Evolutionary conservation across 2,888 invertebrate genomes (phyloP).

Genomic region (Timandra comae): DNA sequence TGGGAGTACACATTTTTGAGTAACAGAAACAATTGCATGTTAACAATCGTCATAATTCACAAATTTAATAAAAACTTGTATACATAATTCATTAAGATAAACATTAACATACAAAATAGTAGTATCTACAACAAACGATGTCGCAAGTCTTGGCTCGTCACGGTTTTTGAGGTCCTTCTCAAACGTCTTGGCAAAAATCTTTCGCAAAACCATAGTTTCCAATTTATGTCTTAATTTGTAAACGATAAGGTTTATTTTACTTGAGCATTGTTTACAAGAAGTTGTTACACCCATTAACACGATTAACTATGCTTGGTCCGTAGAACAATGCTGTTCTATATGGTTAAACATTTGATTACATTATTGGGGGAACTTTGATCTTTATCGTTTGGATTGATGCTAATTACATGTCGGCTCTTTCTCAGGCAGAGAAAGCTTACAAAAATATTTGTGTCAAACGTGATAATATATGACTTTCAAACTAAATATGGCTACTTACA

Average conservation of each 20-base stretch:
- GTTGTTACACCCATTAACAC: constrained; percentile 48
- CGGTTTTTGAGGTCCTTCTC: constrained; percentile 52
- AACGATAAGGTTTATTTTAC: constrained; percentile 24
- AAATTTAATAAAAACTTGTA: too few relatives aligned
- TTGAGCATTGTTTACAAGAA: constrained; percentile 9
- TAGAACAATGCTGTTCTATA: constrained; percentile 37
- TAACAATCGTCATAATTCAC: too few relatives aligned
- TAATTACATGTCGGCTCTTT: not conserved
- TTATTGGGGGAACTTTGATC: constrained; percentile 24
- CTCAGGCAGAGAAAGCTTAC: not conserved
- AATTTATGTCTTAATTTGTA: constrained; percentile 28
- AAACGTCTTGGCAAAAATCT: constrained; percentile 40
- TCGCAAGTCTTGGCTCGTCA: constrained; percentile 42
- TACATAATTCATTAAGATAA: too few relatives aligned
- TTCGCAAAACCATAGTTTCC: constrained; percentile 31
- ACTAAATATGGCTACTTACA: too few relatives aligned
- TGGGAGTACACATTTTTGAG: too few relatives aligned
- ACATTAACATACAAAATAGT: not conserved
- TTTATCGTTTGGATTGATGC: constrained; percentile 9
- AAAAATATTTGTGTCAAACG: not conserved
- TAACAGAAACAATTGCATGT: too few relatives aligned
- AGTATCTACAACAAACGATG: constrained; percentile 23
- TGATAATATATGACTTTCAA: constrained; percentile 4
- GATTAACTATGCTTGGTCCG: constrained; percentile 56
- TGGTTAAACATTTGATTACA: constrained; percentile 29